These are phyloP conservation scores for Melinopterus prodromus DNA, from an alignment of 2,888 invertebrate genomes.

Conservation along the genomic window DNA sequence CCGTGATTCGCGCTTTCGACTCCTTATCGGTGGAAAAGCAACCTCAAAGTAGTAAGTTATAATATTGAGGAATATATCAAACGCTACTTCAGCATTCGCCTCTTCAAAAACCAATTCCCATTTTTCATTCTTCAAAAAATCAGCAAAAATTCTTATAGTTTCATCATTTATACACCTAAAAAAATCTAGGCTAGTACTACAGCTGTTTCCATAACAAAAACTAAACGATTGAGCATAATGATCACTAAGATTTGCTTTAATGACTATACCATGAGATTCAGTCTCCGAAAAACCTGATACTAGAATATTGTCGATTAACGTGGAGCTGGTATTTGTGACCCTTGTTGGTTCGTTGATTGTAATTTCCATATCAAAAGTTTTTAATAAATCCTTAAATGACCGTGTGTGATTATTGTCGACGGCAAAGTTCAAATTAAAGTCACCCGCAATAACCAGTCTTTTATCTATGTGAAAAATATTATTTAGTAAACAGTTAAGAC, in stretches of 20 bases:
- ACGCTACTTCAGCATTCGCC: background rate
- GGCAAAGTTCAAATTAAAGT: background rate
- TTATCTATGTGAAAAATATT: background rate
- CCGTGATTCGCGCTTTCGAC: background rate
- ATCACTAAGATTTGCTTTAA: background rate
- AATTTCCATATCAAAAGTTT: background rate
- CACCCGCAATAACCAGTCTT: background rate
- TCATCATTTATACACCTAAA: background rate
- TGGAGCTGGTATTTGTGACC: background rate
- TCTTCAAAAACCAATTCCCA: background rate
- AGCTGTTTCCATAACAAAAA: background rate
- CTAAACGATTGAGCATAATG: slow-evolving; percentile 4
- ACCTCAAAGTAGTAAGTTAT: background rate
- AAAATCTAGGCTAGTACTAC: background rate
- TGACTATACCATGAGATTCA: background rate
- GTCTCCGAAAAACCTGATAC: background rate
- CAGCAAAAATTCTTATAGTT: background rate
- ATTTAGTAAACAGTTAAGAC: no score
- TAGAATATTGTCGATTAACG: background rate
- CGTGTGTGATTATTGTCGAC: background rate
- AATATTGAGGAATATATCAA: background rate
- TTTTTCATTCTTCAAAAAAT: background rate
- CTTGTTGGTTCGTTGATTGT: background rate
- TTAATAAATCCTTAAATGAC: background rate
- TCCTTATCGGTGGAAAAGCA: background rate